Evolutionary conservation across 1,140 invertebrate genomes (phyloP).

Genomic region (Halictus rubicundus): DNA sequence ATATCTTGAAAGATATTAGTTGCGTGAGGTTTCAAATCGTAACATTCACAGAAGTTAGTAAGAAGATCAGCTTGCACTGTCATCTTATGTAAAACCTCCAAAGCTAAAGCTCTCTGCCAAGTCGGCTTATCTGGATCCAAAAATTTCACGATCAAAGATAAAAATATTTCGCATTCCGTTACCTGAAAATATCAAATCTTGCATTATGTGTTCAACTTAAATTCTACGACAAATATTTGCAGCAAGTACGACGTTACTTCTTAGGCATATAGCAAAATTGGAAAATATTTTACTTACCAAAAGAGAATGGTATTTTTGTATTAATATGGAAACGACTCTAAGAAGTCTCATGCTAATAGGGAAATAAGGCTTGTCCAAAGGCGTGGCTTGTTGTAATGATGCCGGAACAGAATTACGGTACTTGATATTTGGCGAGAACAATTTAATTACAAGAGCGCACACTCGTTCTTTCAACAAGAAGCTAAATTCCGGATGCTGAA

Average conservation of each 20-base stretch:
- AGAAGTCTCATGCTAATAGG: conserved; percentile 97
- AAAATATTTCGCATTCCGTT: conserved; percentile 99
- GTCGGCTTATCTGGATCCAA: conserved; percentile 96
- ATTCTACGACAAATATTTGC: neutral
- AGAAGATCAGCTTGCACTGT: conserved; percentile 93
- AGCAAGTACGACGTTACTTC: no score
- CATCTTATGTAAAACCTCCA: conserved; percentile 98
- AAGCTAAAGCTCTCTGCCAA: conserved; percentile 96
- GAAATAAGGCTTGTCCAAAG: conserved; percentile 96
- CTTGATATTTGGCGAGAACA: conserved; percentile 98
- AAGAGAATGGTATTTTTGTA: conserved; percentile 96
- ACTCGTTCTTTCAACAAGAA: conserved; percentile 97
- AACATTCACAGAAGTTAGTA: conserved; percentile 95
- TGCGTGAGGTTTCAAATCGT: conserved; percentile 95
- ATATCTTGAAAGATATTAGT: conserved; percentile 97
- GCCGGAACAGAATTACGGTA: conserved; percentile 85
- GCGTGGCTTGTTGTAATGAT: conserved; percentile 82
- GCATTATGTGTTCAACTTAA: neutral
- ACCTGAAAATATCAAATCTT: conserved; percentile 82
- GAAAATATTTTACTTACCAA: conserved; percentile 84
- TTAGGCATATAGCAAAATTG: neutral
- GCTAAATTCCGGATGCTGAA: conserved; percentile 95
- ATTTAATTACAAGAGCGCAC: conserved; percentile 97
- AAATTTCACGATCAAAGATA: conserved; percentile 98
- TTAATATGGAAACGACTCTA: conserved; percentile 94